Percentiles rank a stretch among this genome's conserved stretches.
These are phyloP conservation scores for Dicerorhinus sumatrensis DNA, from an alignment of 2,113 vertebrate genomes.

Conservation along the genomic window DNA sequence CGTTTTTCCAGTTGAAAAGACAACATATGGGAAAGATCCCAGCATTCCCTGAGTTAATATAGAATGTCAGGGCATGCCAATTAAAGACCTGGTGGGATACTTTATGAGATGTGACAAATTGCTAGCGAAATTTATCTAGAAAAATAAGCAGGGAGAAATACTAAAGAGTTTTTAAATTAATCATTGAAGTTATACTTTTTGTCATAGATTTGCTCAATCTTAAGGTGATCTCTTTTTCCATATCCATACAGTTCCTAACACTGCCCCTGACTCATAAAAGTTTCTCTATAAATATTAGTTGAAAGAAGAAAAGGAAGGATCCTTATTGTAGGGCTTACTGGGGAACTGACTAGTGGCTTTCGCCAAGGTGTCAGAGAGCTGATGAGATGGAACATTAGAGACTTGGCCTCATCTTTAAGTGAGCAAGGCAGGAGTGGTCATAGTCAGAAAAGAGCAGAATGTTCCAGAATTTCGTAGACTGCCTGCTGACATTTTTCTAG, in stretches of 20 bases:
- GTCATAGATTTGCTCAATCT: neutral
- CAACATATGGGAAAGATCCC: neutral
- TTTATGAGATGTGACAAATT: conserved; percentile 23
- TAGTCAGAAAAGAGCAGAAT: neutral
- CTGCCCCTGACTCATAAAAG: neutral
- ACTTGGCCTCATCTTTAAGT: neutral
- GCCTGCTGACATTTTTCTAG: conserved; percentile 1
- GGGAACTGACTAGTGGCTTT: neutral
- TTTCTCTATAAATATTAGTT: neutral
- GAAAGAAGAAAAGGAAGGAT: neutral
- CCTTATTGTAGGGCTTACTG: neutral
- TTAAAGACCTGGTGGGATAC: conserved; percentile 6
- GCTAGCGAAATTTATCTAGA: conserved; percentile 4
- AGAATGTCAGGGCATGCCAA: neutral
- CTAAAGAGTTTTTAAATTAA: conserved; percentile 1
- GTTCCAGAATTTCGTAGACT: neutral
- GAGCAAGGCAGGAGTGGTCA: neutral
- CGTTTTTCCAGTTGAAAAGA: conserved; percentile 39
- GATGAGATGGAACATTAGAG: neutral
- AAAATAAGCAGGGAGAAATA: conserved; percentile 2
- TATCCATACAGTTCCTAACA: neutral
- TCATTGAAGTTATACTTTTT: neutral
- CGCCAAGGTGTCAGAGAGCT: neutral
- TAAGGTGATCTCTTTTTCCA: neutral
- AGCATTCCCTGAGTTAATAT: neutral